A percentile compares a stretch with the other conserved stretches of the same genome.
phyloP scores from a whole-genome alignment of 2,113 vertebrate genomes.

The Zosterops pallidus region DNA sequence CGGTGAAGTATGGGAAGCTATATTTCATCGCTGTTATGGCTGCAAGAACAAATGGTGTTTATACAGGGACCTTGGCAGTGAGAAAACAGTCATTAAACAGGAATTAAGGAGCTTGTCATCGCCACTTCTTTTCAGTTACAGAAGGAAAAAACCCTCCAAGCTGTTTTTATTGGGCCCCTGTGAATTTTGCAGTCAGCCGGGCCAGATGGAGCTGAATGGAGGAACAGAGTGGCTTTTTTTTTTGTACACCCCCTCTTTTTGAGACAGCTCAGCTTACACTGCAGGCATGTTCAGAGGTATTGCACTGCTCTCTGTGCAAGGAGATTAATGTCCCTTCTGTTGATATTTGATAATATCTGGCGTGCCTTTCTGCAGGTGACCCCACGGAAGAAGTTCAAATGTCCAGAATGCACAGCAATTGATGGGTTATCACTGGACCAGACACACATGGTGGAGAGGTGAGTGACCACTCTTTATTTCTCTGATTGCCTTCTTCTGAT shows the following conservation, averaged over 20 bases:
- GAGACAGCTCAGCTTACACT: slow-evolving; percentile 36
- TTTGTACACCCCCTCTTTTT: background rate
- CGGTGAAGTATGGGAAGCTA: slow-evolving; percentile 76
- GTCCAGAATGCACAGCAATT: slow-evolving; percentile 97
- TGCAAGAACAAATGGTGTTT: slow-evolving; percentile 82
- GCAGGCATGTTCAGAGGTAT: background rate
- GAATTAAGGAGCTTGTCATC: slow-evolving; percentile 87
- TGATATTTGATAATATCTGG: slow-evolving; percentile 43
- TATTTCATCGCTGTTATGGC: slow-evolving; percentile 82
- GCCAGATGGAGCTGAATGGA: slow-evolving; percentile 67
- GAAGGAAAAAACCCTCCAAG: slow-evolving; percentile 77
- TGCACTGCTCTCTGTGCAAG: background rate
- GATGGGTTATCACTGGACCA: slow-evolving; percentile 97
- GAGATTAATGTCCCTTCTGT: slow-evolving; percentile 40
- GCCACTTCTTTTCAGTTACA: slow-evolving; percentile 75
- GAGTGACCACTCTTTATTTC: slow-evolving; percentile 50
- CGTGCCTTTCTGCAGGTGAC: slow-evolving; percentile 83
- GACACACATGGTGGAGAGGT: slow-evolving; percentile 98
- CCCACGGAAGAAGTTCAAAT: slow-evolving; percentile 98
- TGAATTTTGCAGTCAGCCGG: slow-evolving; percentile 66
- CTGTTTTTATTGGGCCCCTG: slow-evolving; percentile 80
- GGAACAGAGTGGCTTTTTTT: slow-evolving; percentile 37
- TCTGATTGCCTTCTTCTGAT: background rate
- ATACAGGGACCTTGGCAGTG: slow-evolving; percentile 83
- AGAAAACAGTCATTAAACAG: slow-evolving; percentile 88